Conservation (phyloP, 2,113 vertebrate species). For the Heloderma charlesbogerti region DNA sequence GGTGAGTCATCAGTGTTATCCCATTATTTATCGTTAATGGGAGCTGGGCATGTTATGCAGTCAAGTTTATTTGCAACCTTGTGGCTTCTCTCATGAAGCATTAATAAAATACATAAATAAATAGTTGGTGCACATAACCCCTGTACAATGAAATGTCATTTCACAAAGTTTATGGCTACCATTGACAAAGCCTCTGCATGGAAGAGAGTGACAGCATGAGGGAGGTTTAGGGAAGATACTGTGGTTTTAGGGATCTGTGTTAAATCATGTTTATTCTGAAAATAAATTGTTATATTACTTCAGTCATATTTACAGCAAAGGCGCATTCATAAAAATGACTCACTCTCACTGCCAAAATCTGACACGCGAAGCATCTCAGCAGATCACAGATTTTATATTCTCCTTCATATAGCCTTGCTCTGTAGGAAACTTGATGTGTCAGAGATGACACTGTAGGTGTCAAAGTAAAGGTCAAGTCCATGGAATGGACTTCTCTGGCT, state of each 20-base stretch:
- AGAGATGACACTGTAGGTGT: not conserved
- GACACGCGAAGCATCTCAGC: not conserved
- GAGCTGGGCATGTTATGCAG: constrained; percentile 4
- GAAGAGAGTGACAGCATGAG: constrained; percentile 14
- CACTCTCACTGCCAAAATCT: not conserved
- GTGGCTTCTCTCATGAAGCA: constrained; percentile 20
- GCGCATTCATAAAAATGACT: constrained; percentile 32
- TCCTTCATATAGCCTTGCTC: not conserved
- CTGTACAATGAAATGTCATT: constrained; percentile 22
- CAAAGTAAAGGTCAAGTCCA: not conserved
- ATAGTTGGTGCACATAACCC: constrained; percentile 24
- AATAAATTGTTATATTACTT: constrained; percentile 34
- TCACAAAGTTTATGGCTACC: constrained; percentile 13
- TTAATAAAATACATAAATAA: constrained; percentile 40
- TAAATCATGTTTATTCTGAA: constrained; percentile 36
- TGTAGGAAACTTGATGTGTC: not conserved
- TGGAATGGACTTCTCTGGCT: not conserved
- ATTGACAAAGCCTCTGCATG: constrained; percentile 18
- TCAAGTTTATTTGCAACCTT: constrained; percentile 26
- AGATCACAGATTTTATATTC: not conserved
- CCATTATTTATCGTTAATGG: constrained; percentile 17
- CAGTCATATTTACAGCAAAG: constrained; percentile 24
- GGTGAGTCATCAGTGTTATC: not conserved
- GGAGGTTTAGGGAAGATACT: not conserved
- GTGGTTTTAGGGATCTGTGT: not conserved